A percentile compares a stretch with the other conserved stretches of the same genome.
Conservation (phyloP, 2,888 invertebrate species). For the Metacarcinus magister region DNA sequence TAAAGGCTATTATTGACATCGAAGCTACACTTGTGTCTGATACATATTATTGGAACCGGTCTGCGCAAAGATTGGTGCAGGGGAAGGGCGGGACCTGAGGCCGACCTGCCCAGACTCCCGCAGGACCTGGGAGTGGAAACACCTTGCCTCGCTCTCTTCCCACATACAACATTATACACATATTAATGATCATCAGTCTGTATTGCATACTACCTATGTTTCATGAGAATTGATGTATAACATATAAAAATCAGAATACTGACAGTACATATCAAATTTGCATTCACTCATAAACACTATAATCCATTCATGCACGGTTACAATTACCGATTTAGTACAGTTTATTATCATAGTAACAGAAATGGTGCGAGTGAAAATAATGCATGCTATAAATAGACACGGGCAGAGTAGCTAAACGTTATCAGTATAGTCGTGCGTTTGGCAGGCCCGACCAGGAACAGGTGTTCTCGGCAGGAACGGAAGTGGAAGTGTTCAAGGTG, state of each 20-base stretch:
- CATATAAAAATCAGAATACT: not conserved
- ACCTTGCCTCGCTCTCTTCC: slow-evolving; percentile 50
- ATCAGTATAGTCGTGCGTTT: slow-evolving; percentile 60
- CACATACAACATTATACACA: not conserved
- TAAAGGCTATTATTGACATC: slow-evolving; percentile 36
- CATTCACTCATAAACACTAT: not conserved
- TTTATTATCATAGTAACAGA: not conserved
- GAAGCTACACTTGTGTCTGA: slow-evolving; percentile 43
- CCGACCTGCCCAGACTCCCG: slow-evolving; percentile 77
- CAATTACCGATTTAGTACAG: not conserved
- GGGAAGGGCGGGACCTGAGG: slow-evolving; percentile 79
- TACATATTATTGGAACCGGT: slow-evolving; percentile 80
- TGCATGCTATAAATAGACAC: not conserved
- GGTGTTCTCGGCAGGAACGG: slow-evolving; percentile 70
- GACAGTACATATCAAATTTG: not conserved
- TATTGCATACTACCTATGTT: not conserved
- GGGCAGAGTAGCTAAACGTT: slow-evolving; percentile 3
- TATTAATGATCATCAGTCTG: not conserved
- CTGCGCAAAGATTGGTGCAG: slow-evolving; percentile 81
- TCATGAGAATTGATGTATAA: not conserved
- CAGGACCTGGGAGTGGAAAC: slow-evolving; percentile 77
- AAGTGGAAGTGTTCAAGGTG: not conserved
- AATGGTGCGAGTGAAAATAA: not conserved
- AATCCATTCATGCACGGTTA: not conserved
- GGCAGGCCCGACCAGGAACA: slow-evolving; percentile 68